Conservation (phyloP, 2,888 invertebrate genomes). For the Cetonia aurata region DNA sequence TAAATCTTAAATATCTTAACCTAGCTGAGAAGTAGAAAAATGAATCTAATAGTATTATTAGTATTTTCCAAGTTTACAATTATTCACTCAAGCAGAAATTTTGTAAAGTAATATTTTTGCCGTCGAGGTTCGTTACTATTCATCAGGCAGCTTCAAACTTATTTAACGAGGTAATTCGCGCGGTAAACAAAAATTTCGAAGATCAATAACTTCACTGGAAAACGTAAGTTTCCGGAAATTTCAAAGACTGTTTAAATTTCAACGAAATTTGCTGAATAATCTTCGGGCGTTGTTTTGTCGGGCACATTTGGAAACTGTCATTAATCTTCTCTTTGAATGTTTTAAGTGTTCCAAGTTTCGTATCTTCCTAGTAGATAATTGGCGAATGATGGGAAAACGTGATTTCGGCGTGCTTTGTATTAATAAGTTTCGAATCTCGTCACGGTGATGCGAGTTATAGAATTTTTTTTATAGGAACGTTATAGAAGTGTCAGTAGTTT, state of each 20-base stretch:
- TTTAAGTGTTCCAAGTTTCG: background rate
- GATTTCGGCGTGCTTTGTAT: no score
- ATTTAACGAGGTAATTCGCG: constrained; percentile 1
- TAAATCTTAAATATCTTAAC: no score
- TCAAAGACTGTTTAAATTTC: background rate
- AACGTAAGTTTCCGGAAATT: background rate
- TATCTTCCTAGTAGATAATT: background rate
- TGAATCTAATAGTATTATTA: no score
- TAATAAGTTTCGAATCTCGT: no score
- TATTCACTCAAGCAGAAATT: no score
- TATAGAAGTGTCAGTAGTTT: no score
- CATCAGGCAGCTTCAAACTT: constrained; percentile 12
- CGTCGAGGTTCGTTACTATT: background rate
- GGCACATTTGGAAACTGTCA: background rate
- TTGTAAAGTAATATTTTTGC: background rate
- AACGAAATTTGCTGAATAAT: constrained; percentile 14
- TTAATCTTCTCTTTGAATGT: background rate
- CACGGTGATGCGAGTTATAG: no score
- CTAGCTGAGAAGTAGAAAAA: no score
- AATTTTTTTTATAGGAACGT: no score
- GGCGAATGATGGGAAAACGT: background rate
- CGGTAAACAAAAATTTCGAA: constrained; percentile 4
- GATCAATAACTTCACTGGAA: constrained; percentile 1
- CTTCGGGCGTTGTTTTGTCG: background rate
- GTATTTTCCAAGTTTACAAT: no score